Conservation (phyloP, 1,140 invertebrate species). For the Zaprionus inermis region DNA sequence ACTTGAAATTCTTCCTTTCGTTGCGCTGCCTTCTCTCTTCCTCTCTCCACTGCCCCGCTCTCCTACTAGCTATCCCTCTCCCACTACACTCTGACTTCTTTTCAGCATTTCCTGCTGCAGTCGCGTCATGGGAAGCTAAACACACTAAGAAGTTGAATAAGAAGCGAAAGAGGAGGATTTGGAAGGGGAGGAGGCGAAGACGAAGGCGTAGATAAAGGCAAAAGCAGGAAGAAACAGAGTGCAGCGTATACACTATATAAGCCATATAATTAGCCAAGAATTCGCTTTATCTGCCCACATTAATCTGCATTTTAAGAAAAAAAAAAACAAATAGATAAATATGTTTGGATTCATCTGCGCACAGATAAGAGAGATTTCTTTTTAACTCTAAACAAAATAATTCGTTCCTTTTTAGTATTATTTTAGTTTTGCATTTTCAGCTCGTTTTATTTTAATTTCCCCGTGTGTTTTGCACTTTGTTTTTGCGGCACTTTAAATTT, state of each 20-base stretch:
- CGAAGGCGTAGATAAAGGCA: constrained; percentile 10
- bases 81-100: not conserved
- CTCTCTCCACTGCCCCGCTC: not conserved
- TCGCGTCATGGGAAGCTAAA: constrained; percentile 74
- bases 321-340: not conserved
- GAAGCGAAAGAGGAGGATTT: constrained; percentile 9
- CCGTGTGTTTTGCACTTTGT: not conserved
- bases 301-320: constrained; percentile 48
- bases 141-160: constrained; percentile 43
- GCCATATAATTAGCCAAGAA: constrained; percentile 47
- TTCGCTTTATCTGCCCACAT: constrained; percentile 52
- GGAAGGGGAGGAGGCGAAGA: constrained; percentile 26
- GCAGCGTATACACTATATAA: not conserved
- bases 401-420: no score
- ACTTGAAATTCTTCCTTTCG: constrained; percentile 4
- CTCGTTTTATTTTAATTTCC: no score
- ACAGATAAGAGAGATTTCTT: constrained; percentile 15
- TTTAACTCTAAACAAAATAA: not conserved
- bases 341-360: not conserved
- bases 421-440: not conserved
- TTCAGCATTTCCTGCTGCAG: constrained; percentile 60
- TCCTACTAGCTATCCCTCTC: constrained; percentile 1
- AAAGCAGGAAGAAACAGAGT: constrained; percentile 10
- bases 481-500: constrained; percentile 18
- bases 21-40: not conserved